Base-by-base conservation (phyloP, 2,797 vertebrate species). In the Fringilla coelebs region DNA sequence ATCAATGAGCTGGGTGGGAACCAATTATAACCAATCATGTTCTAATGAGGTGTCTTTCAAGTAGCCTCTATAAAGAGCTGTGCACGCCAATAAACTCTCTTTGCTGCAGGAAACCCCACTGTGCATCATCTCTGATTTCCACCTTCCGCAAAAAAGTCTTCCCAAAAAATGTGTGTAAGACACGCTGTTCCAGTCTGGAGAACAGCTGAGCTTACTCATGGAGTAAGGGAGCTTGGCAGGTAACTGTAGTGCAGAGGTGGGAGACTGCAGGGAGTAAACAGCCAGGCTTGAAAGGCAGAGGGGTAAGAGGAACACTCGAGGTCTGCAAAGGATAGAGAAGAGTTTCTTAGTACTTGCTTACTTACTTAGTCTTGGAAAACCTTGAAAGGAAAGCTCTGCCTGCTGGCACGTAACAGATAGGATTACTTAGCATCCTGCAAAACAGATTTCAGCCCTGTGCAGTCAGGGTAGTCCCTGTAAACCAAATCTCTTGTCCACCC, bases 381-480 rank as follows among this genome's bases (percentile, higher is more conserved):
- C 12, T 75, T 51, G 25, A 76, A 68, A 68, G 12, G 6, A 13
- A 71, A 11, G 8, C 15, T 81, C 11, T 87, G 9, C 41, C 31
- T 43, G 7, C 31, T 43, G 55, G 8, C 13, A 4, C 0, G 0
- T 60, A 71, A 38, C 4, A 51, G 11, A 6, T 19, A n/a, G 31
- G 17, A 71, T 66, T 32, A 38, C 12, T 36, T 68, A 14, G 20
- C 21, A 36, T 41, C 18, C 58, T 57, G 9, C 4, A 61, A 72
- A 87, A 57, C 26, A 24, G 10, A 36, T 49, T 81, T 85, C 65
- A 68, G 19, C 18, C 10, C 22, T 68, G 2, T 57, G n/a, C 32
- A 58, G 26, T 28, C n/a, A 60, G 5, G 7, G 11, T 54, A 22
- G 25, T 20, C 13, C 40, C 31, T 48, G 22, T 57, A 65, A 88